Percentiles rank a stretch among this genome's conserved stretches.
Conservation (phyloP, 2,113 vertebrate genomes). For the Mellivora capensis region DNA sequence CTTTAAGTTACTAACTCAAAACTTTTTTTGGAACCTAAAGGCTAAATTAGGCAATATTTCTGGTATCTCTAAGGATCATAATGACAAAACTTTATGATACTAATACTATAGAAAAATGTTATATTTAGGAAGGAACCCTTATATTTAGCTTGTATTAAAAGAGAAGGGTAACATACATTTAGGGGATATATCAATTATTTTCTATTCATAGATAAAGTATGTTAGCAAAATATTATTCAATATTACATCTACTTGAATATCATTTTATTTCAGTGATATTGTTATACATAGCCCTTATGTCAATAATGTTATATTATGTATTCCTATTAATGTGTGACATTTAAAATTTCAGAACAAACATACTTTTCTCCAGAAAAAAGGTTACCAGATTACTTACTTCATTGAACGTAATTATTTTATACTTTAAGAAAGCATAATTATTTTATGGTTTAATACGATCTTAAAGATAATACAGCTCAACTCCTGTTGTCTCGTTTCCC, state of each 20-base stretch:
- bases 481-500: background rate
- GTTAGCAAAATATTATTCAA: background rate
- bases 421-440: background rate
- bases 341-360: conserved; percentile 20
- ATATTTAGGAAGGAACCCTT: background rate
- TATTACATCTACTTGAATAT: background rate
- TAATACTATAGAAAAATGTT: background rate
- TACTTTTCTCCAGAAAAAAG: background rate
- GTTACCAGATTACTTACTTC: background rate
- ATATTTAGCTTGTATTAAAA: background rate
- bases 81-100: background rate
- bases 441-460: background rate
- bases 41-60: background rate
- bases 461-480: background rate
- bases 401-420: background rate
- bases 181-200: background rate
- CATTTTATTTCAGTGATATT: background rate
- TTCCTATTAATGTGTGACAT: background rate
- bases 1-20: conserved; percentile 50
- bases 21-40: background rate
- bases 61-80: background rate
- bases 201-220: background rate
- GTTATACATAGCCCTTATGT: background rate
- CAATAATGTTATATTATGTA: background rate
- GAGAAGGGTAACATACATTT: background rate